Evolutionary conservation across 2,113 vertebrate species (phyloP).

Genomic region (Catagonus wagneri): DNA sequence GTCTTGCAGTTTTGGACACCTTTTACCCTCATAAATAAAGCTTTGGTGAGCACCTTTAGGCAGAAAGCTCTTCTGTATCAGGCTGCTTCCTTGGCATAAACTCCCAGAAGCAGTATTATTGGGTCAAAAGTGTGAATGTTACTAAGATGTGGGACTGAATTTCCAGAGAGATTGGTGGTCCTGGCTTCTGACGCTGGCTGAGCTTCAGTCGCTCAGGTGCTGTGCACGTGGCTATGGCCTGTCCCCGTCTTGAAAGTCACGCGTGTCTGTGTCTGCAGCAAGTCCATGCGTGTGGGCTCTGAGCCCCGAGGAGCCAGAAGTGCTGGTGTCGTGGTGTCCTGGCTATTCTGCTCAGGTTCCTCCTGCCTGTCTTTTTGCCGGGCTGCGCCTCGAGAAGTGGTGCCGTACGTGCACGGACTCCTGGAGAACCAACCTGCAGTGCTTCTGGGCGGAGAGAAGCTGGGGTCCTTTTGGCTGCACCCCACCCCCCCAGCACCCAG

Average conservation of each 20-base stretch:
- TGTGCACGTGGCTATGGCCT: background rate
- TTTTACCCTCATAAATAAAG: background rate
- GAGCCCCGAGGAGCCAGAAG: too few species aligned
- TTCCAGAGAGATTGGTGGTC: background rate
- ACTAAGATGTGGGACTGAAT: background rate
- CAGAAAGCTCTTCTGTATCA: background rate
- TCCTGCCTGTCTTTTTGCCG: background rate
- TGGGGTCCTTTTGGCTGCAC: too few species aligned
- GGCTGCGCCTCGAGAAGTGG: too few species aligned
- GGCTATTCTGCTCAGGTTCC: background rate
- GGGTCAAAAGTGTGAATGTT: background rate
- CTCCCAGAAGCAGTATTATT: background rate
- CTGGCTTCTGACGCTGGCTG: background rate
- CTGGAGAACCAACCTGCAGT: background rate
- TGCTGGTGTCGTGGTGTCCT: too few species aligned
- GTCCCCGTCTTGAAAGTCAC: background rate
- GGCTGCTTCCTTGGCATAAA: slow-evolving; percentile 2
- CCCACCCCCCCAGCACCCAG: too few species aligned
- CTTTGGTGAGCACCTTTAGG: background rate
- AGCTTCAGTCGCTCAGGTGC: background rate
- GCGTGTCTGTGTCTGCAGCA: too few species aligned
- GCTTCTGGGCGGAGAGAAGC: background rate
- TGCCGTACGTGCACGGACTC: background rate
- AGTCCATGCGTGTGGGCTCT: too few species aligned
- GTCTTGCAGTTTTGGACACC: background rate